Conservation (phyloP, 2,888 invertebrate species). For the Mimachlamys varia region DNA sequence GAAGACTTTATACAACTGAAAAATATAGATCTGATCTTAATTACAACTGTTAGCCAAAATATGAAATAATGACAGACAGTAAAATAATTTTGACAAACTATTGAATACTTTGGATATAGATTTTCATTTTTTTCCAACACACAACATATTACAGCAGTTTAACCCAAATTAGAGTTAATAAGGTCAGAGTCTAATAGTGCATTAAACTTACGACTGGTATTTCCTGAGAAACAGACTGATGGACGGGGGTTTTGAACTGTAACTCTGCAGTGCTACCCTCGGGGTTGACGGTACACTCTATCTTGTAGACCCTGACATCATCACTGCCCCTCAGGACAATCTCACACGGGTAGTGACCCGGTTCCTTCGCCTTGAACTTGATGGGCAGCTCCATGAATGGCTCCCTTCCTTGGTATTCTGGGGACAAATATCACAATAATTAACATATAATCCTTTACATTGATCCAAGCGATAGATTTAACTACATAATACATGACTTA, state of each 20-base stretch:
- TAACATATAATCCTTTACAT: background rate
- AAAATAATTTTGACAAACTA: no score
- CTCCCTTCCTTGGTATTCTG: constrained; percentile 55
- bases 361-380: constrained; percentile 74
- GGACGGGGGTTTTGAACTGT: constrained; percentile 78
- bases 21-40: no score
- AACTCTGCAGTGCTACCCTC: constrained; percentile 78
- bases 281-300: constrained; percentile 80
- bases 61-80: no score
- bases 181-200: background rate
- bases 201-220: constrained; percentile 78
- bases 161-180: background rate
- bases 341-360: constrained; percentile 78
- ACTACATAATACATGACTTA: no score
- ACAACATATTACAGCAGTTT: no score
- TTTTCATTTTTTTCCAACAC: background rate
- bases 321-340: constrained; percentile 74
- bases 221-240: constrained; percentile 78
- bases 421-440: background rate
- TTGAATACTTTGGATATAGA: background rate
- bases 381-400: constrained; percentile 75
- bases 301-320: constrained; percentile 78
- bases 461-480: no score
- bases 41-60: no score
- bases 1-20: background rate